Percentiles rank a stretch among this genome's conserved stretches.
Conservation (phyloP, 2,797 vertebrate genomes). For the Myioborus miniatus region DNA sequence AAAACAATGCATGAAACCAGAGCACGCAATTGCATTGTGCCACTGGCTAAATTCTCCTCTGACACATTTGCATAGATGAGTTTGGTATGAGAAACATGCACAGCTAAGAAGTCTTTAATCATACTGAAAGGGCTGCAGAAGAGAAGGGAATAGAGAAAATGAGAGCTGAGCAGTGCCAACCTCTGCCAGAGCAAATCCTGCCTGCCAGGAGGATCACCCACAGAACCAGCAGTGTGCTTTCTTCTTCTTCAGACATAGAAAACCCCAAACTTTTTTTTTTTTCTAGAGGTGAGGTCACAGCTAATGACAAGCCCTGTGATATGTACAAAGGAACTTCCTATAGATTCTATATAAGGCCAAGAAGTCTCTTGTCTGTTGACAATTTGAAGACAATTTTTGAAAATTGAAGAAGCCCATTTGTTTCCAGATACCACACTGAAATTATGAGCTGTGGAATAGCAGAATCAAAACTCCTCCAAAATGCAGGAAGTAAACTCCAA, state of each 20-base stretch:
- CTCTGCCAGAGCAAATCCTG: accelerated
- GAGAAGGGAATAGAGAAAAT: not conserved
- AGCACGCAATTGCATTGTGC: not conserved
- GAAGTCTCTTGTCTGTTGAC: not conserved
- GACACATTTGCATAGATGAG: not conserved
- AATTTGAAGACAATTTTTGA: not conserved
- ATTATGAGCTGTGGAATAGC: accelerated
- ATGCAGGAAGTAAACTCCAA: not conserved
- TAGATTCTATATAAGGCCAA: not conserved
- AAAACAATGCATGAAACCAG: not conserved
- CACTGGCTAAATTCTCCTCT: not conserved
- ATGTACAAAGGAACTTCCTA: not conserved
- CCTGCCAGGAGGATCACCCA: accelerated
- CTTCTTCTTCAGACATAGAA: accelerated
- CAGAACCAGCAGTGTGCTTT: accelerated
- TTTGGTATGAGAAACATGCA: not conserved
- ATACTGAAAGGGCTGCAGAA: not conserved
- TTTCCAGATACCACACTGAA: not conserved
- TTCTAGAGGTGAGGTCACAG: too few species aligned
- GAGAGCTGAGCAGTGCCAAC: not conserved
- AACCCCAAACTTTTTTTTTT: accelerated
- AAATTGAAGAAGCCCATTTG: accelerated
- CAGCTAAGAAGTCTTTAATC: not conserved
- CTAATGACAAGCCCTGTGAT: not conserved
- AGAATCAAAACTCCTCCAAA: not conserved